Evolutionary conservation across 2,113 vertebrate genomes (phyloP), one percentile per base, ranked within the genome.

Genomic region (Labrus mixtus): DNA sequence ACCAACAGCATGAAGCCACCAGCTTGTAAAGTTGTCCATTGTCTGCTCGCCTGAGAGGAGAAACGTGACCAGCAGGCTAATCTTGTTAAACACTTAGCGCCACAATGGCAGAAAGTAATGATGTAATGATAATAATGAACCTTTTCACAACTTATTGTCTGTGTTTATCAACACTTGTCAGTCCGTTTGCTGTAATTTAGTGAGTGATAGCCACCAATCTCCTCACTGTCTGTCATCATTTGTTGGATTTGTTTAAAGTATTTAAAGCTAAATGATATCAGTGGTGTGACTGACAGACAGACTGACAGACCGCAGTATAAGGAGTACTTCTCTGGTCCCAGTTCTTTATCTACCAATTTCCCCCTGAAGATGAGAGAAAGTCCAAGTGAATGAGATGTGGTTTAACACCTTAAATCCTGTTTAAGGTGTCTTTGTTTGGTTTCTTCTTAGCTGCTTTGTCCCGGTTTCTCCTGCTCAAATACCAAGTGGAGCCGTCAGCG

Each of bases 381-480:
- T 80, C 51, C 63, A 79, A 79, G 19, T 73, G 78, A 91, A 83
- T 85, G 61, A 88, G 89, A 87, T 75, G 83, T 83, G 84, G 80
- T 89, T 91, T 87, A 91, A 84, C 80, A 84, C 80, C 70, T 79
- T 76, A 88, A 89, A 83, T 90, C 89, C 88, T 73, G 75, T 90
- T 83, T 71, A 87, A 90, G 84, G 87, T 84, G 74, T 60, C 86
- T 88, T 83, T 93, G 91, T 92, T 92, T 89, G 89, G 83, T 70
- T 88, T 91, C 84, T 83, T 89, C 89, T 91, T 91, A 90, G 90
- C 89, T 82, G 87, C 90, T 90, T 92, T 93, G 91, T 92, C 81
- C 67, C 15, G 50, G 29, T 22, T 70, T 76, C 84, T 86, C 60
- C 77, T 85, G 87, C 87, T 90, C 87, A 91, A 92, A 90, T 57